These are phyloP conservation scores for Callinectes sapidus DNA, from an alignment of 2,888 invertebrate species.

Conservation along the genomic window DNA sequence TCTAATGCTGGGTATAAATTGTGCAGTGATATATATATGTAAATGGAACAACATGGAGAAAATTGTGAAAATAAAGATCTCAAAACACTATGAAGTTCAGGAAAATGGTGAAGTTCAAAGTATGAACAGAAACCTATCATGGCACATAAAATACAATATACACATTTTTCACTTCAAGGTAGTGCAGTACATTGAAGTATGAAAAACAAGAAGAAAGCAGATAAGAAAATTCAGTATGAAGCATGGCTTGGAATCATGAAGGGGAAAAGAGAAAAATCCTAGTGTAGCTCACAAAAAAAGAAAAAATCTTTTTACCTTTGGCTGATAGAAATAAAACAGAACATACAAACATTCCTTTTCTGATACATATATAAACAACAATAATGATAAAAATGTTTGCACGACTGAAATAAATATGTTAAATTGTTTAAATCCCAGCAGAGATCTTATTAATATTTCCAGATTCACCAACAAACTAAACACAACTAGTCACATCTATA, in stretches of 20 bases:
- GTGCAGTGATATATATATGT: conserved; percentile 60
- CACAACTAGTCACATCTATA: neutral
- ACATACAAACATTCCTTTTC: conserved; percentile 22
- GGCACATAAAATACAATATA: conserved; percentile 59
- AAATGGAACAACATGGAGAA: conserved; percentile 49
- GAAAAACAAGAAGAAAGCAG: conserved; percentile 3
- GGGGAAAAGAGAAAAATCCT: neutral
- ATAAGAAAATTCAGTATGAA: conserved; percentile 10
- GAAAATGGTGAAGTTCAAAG: conserved; percentile 38
- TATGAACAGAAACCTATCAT: conserved; percentile 53
- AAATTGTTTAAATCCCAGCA: conserved; percentile 11
- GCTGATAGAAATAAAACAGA: conserved; percentile 23
- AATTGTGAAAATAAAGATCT: conserved; percentile 51
- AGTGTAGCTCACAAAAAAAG: neutral
- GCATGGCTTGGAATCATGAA: conserved; percentile 18
- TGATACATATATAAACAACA: neutral
- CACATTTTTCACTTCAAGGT: neutral
- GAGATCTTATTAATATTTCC: conserved; percentile 34
- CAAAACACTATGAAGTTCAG: conserved; percentile 55
- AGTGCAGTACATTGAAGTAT: neutral
- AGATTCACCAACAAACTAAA: conserved; percentile 5
- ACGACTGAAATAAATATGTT: neutral
- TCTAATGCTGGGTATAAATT: conserved; percentile 57
- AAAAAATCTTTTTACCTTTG: neutral
- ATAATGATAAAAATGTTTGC: neutral